A percentile compares a stretch with the other conserved stretches of the same genome.
Evolutionary conservation across 2,888 invertebrate genomes (phyloP).

Genomic region (Caenorhabditis sp.): DNA sequence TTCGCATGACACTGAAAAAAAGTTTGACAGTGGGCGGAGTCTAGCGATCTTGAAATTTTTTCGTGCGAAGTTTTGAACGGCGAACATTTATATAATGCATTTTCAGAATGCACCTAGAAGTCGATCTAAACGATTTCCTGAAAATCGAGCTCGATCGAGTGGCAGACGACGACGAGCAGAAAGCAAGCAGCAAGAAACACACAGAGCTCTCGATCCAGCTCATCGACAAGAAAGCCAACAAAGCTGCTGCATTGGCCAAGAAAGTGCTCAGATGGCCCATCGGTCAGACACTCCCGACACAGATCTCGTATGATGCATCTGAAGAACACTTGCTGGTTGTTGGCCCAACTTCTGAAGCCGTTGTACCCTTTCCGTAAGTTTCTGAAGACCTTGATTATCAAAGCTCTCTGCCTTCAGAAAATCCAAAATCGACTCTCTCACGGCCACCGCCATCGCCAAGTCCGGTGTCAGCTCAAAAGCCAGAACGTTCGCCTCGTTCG

Average conservation of each 20-base stretch:
- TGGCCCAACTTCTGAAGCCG: slow-evolving; percentile 56
- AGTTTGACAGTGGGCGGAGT: too few species aligned
- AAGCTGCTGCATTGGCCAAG: slow-evolving; percentile 43
- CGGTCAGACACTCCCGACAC: slow-evolving; percentile 58
- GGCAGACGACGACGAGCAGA: slow-evolving; percentile 27
- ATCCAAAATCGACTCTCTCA: slow-evolving; percentile 63
- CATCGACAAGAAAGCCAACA: slow-evolving; percentile 44
- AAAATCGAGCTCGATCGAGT: slow-evolving; percentile 33
- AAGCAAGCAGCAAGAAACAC: slow-evolving; percentile 35
- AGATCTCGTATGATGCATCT: slow-evolving; percentile 37
- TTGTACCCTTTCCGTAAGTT: slow-evolving; percentile 55
- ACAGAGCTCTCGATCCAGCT: slow-evolving; percentile 52
- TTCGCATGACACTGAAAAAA: too few species aligned
- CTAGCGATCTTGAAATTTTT: too few species aligned
- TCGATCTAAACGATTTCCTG: slow-evolving; percentile 54
- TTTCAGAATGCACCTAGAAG: slow-evolving; percentile 47
- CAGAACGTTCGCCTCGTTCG: slow-evolving; percentile 55
- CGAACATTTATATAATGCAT: too few species aligned
- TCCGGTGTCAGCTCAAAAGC: slow-evolving; percentile 29
- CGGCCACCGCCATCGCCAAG: slow-evolving; percentile 50
- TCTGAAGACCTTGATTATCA: not conserved
- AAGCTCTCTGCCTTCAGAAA: slow-evolving; percentile 44
- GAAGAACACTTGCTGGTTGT: slow-evolving; percentile 45
- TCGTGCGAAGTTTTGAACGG: too few species aligned
- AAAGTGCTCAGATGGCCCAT: slow-evolving; percentile 64